These are phyloP conservation scores for Drosophila teissieri DNA, from an alignment of 1,140 invertebrate genomes.

Conservation along the genomic window DNA sequence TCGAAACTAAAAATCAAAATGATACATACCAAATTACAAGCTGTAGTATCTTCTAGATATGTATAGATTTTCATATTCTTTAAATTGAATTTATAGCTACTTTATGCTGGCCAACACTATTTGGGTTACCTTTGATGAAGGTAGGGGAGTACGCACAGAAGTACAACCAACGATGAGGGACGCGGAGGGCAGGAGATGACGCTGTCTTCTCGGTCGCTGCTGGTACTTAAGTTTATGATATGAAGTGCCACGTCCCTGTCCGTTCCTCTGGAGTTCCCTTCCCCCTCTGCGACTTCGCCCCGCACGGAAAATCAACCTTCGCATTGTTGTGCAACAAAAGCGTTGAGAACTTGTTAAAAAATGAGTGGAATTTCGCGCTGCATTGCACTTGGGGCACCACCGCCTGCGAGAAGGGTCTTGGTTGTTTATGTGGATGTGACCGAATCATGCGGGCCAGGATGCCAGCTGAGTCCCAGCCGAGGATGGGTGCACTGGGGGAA, in stretches of 20 bases:
- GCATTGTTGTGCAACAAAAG: slow-evolving; percentile 79
- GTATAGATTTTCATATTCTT: too few species aligned
- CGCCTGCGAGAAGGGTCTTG: slow-evolving; percentile 28
- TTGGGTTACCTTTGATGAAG: slow-evolving; percentile 28
- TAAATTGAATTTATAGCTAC: background rate
- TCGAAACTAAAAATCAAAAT: too few species aligned
- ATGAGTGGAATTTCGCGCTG: slow-evolving; percentile 82
- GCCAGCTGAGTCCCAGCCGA: slow-evolving; percentile 21
- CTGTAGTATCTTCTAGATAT: background rate
- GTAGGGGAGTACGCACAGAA: slow-evolving; percentile 30
- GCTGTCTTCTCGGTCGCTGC: slow-evolving; percentile 30
- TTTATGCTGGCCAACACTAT: slow-evolving; percentile 2
- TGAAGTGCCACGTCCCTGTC: slow-evolving; percentile 51
- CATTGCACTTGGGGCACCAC: slow-evolving; percentile 66
- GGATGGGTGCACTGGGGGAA: slow-evolving; percentile 29
- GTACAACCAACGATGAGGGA: slow-evolving; percentile 16
- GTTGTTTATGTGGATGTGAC: slow-evolving; percentile 13
- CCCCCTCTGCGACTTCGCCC: slow-evolving; percentile 16
- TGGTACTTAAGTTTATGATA: slow-evolving; percentile 60
- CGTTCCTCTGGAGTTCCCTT: slow-evolving; percentile 2
- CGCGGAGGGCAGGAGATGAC: slow-evolving; percentile 20
- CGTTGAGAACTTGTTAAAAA: slow-evolving; percentile 79
- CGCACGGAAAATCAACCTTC: slow-evolving; percentile 51
- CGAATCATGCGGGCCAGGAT: slow-evolving; percentile 25
- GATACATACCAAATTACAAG: too few species aligned